Evolutionary conservation across 2,113 vertebrate species (phyloP).

Genomic region (Myodes glareolus): DNA sequence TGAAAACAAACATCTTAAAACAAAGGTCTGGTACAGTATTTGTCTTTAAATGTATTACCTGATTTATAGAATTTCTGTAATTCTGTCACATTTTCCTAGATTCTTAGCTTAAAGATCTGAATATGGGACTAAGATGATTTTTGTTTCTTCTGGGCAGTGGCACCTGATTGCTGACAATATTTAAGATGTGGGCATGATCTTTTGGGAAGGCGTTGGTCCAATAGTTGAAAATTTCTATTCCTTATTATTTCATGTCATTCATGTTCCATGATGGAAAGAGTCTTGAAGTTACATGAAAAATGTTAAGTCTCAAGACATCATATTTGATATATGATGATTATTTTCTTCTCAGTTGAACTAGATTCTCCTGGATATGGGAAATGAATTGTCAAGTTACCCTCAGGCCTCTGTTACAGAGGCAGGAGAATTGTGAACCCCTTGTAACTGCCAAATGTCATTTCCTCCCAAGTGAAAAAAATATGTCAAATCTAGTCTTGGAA

Average conservation of each 20-base stretch:
- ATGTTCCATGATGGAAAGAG: conserved; percentile 17
- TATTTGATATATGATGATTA: conserved; percentile 67
- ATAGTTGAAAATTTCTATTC: conserved; percentile 7
- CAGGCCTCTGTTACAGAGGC: conserved; percentile 28
- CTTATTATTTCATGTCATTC: conserved; percentile 48
- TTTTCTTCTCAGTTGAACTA: conserved; percentile 58
- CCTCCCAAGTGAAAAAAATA: conserved; percentile 38
- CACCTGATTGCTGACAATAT: neutral
- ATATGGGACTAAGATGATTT: neutral
- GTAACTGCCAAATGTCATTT: conserved; percentile 46
- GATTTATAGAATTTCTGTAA: neutral
- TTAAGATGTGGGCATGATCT: neutral
- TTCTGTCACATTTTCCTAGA: neutral
- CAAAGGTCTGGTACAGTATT: neutral
- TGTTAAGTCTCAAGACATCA: conserved; percentile 64
- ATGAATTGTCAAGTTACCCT: conserved; percentile 58
- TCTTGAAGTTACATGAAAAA: conserved; percentile 51
- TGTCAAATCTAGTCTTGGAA: conserved; percentile 26
- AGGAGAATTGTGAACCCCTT: neutral
- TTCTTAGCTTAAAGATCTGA: neutral
- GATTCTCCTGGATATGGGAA: conserved; percentile 44
- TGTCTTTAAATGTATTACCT: neutral
- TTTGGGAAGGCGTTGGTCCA: neutral
- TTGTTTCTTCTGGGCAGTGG: no score
- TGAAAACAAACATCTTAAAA: neutral